Percentiles rank a stretch among this genome's conserved stretches.
These are phyloP conservation scores for Dilophus febrilis DNA, from an alignment of 2,888 invertebrate species.

Conservation along the genomic window DNA sequence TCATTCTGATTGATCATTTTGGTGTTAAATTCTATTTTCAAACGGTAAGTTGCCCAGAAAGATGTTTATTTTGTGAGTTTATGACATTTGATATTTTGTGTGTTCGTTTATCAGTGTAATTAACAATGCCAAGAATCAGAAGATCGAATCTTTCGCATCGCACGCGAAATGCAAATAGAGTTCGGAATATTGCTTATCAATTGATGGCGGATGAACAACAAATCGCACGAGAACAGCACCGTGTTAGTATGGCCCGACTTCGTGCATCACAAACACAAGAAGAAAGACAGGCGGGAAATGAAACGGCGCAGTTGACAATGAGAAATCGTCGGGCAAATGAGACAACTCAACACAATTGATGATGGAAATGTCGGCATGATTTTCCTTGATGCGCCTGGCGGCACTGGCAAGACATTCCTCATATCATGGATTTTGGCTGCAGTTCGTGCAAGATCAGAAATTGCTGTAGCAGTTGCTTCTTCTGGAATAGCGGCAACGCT, in stretches of 20 bases:
- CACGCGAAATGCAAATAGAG: too few species aligned
- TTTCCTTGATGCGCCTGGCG: constrained; percentile 11
- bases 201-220: too few species aligned
- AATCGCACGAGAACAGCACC: constrained; percentile 7
- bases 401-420: constrained; percentile 22
- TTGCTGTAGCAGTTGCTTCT: constrained; percentile 24
- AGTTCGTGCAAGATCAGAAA: constrained; percentile 16
- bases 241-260: constrained; percentile 6
- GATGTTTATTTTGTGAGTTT: too few species aligned
- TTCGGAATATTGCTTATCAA: too few species aligned
- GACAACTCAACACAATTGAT: constrained; percentile 12
- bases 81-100: too few species aligned
- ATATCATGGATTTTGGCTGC: constrained; percentile 20
- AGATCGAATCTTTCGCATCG: too few species aligned
- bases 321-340: too few species aligned
- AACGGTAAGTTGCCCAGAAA: too few species aligned
- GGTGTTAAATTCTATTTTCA: too few species aligned
- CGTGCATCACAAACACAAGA: constrained; percentile 6
- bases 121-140: too few species aligned
- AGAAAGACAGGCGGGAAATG: background rate
- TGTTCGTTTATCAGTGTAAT: too few species aligned
- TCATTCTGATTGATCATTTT: too few species aligned
- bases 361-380: constrained; percentile 10
- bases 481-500: constrained; percentile 27
- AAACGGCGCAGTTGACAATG: background rate